A percentile compares a stretch with the other conserved stretches of the same genome.
Evolutionary conservation across 2,888 invertebrate species (phyloP).

Genomic region (Erebia aethiops): DNA sequence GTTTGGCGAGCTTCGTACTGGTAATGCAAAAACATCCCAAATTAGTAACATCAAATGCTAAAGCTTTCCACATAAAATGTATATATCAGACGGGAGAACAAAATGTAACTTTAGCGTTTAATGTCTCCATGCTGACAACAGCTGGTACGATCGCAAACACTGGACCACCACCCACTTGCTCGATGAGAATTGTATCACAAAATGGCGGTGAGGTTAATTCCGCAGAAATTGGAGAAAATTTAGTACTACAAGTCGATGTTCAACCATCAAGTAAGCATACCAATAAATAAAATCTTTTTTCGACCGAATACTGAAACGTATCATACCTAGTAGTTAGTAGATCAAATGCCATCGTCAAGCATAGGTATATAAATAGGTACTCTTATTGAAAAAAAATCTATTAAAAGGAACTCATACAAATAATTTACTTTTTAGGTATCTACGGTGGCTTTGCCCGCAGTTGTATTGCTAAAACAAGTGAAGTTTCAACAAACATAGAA

Average conservation of each 20-base stretch:
- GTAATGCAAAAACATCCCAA: slow-evolving; percentile 98
- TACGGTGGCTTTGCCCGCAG: slow-evolving; percentile 97
- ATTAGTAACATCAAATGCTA: slow-evolving; percentile 96
- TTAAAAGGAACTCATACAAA: neutral
- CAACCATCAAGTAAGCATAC: slow-evolving; percentile 86
- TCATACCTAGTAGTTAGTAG: neutral
- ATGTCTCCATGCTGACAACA: slow-evolving; percentile 97
- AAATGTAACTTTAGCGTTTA: slow-evolving; percentile 95
- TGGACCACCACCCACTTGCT: slow-evolving; percentile 95
- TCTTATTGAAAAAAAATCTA: neutral
- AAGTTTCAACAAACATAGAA: slow-evolving; percentile 88
- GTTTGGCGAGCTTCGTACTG: slow-evolving; percentile 95
- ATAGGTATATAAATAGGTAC: neutral
- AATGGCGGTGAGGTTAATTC: slow-evolving; percentile 94
- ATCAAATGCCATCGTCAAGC: neutral
- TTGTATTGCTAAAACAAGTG: slow-evolving; percentile 96
- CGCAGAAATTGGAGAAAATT: slow-evolving; percentile 95
- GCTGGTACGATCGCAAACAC: slow-evolving; percentile 98
- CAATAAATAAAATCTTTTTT: neutral
- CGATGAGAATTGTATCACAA: slow-evolving; percentile 94
- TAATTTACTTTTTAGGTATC: slow-evolving; percentile 82
- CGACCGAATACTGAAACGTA: neutral
- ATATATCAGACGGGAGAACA: slow-evolving; percentile 97
- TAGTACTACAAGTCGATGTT: slow-evolving; percentile 93
- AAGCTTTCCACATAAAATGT: slow-evolving; percentile 98